Evolutionary conservation across 2,113 vertebrate species (phyloP), one percentile per base, ranked within the genome.

Genomic region (Riparia riparia): DNA sequence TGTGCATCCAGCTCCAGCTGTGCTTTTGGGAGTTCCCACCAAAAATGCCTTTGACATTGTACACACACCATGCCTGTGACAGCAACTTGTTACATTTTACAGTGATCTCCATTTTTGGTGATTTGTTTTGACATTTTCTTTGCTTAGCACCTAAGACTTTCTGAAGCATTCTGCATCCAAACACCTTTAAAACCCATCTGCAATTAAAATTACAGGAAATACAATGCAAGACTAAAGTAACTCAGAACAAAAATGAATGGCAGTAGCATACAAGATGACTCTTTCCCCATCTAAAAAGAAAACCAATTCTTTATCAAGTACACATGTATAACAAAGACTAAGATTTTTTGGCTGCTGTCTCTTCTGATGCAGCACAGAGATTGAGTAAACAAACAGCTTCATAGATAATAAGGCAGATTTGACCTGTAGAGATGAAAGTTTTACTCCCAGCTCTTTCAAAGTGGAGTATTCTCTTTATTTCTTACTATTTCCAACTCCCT

Each of bases 111-210:
- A 86, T 85, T 96, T 95, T 32, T 73, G 78, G 82, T 85, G 83
- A 97, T 95, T 96, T 91, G 61, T 92, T 96, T 89, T 97, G 95
- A 97, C 66, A 53, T 71, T 90, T 84, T 82, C 50, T 86, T 61
- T 87, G 86, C 73, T 95, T 61, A 51, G 66, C 44, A 81, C 54
- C 65, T 21, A 68, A 86, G 39, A 65, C 65, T 81, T 94, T 87
- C 86, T 84, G 47, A 95, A 93, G 64, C 12, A 60, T 93, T 95
- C 84, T 82, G 85, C 54, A 90, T 39, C 68, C 37, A 92, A 93
- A 80, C 69, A 92, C 54, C 63, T 94, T 95, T 85, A 90, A 82
- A 86, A 89, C 8, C 2, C 64, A 95, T 73, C 81, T 68, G n/a
- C 65, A 96, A 65, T 87, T 87, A 96, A 87, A 96, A 96, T 91